Conservation (phyloP, 2,888 invertebrate species). For the Cephus pygmeus region DNA sequence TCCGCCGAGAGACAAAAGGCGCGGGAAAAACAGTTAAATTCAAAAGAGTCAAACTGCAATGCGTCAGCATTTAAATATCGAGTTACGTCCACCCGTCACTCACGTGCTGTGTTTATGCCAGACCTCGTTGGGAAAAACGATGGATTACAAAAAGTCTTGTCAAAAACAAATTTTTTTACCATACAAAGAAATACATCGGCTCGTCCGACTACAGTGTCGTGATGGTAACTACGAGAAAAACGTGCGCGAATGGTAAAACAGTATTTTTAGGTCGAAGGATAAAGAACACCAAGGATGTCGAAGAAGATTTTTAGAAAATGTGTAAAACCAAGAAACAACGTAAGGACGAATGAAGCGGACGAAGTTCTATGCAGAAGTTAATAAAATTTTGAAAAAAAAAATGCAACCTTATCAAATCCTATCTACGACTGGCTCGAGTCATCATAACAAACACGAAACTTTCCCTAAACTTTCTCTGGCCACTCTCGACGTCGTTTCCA, state of each 20-base stretch:
- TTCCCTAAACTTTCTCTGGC: not conserved
- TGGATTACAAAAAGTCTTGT: not conserved
- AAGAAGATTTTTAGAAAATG: not conserved
- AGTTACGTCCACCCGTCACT: not conserved
- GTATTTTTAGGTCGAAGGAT: not conserved
- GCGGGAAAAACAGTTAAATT: not conserved
- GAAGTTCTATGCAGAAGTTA: not conserved
- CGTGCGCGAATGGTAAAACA: not conserved
- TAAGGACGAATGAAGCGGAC: not conserved
- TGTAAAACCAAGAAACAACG: not conserved
- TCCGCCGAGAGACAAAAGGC: too few species aligned
- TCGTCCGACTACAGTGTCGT: not conserved
- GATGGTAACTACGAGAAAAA: not conserved
- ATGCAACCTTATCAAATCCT: not conserved
- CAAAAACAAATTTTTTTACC: not conserved
- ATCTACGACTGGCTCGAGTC: not conserved
- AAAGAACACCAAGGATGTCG: not conserved
- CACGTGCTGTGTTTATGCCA: not conserved
- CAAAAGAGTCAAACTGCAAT: not conserved
- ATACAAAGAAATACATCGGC: too few species aligned
- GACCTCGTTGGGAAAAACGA: not conserved
- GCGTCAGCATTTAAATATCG: not conserved
- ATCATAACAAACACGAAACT: not conserved
- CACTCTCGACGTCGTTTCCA: not conserved
- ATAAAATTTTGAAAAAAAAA: not conserved